phyloP scores from a whole-genome alignment of 2,797 vertebrate genomes.

The Euphonia xanthogaster region DNA sequence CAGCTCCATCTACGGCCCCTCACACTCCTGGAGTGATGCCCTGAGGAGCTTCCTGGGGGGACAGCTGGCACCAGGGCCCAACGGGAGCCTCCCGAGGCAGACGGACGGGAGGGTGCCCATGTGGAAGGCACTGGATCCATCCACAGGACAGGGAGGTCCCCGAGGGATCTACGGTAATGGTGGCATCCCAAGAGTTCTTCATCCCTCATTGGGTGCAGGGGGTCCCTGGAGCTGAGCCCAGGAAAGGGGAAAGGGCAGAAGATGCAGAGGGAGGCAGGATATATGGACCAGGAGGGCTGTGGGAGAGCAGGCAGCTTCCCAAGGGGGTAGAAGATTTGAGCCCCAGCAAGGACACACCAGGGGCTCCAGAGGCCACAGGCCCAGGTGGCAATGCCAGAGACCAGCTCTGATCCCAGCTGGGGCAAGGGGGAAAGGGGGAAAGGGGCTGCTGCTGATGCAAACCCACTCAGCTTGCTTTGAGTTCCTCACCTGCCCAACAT shows the following conservation, averaged over 20 bases:
- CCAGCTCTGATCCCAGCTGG: background rate
- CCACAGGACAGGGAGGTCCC: conserved; percentile 75
- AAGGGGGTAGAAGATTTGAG: background rate
- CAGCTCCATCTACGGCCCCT: conserved; percentile 93
- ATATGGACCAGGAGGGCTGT: accelerated
- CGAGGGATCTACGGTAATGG: conserved; percentile 82
- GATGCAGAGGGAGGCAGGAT: background rate
- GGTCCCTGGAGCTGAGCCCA: background rate
- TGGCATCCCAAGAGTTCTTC: background rate
- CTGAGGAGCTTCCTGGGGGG: conserved; percentile 87
- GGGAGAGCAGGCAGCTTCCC: background rate
- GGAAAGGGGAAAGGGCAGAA: background rate
- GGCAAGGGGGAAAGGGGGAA: too few species aligned
- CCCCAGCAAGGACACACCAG: background rate
- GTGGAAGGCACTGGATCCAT: conserved; percentile 88
- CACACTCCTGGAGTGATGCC: conserved; percentile 89
- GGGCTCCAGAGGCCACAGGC: background rate
- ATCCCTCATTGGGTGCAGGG: background rate
- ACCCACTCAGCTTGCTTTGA: background rate
- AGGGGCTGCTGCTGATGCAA: background rate
- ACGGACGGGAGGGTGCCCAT: conserved; percentile 72
- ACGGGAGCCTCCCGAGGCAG: conserved; percentile 74
- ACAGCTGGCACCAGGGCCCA: conserved; percentile 73
- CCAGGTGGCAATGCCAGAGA: background rate
- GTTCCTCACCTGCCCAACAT: background rate